phyloP scores from a whole-genome alignment of 2,113 vertebrate genomes.

The Vombatus ursinus region DNA sequence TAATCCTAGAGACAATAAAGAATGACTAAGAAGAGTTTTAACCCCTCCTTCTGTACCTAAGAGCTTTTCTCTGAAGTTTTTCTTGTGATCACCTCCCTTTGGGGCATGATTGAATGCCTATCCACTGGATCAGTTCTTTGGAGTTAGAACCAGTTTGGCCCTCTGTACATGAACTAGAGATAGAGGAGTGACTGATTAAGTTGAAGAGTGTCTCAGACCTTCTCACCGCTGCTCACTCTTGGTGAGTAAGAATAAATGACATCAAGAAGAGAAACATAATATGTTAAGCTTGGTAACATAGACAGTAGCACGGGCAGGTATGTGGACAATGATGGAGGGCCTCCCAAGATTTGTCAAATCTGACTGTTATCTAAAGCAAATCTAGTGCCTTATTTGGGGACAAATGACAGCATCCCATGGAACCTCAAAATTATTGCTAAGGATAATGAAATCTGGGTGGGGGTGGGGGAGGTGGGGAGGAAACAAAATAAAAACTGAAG shows the following conservation, averaged over 20 bases:
- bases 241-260: neutral
- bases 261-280: neutral
- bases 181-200: neutral
- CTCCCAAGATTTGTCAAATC: neutral
- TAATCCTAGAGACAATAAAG: neutral
- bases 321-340: neutral
- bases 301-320: neutral
- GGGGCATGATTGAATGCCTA: neutral
- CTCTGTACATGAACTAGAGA: too few relatives aligned
- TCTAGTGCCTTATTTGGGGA: neutral
- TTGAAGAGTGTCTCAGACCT: neutral
- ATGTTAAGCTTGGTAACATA: neutral
- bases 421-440: neutral
- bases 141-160: neutral
- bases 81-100: neutral
- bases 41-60: neutral
- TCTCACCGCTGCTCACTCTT: neutral
- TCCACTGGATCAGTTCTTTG: neutral
- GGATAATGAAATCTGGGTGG: neutral
- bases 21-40: neutral
- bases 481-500: neutral
- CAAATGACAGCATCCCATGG: neutral
- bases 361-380: neutral
- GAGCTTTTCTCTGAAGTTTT: neutral
- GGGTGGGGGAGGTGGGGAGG: neutral